Evolutionary conservation across 2,797 vertebrate genomes (phyloP).

Genomic region (Coluber constrictor): DNA sequence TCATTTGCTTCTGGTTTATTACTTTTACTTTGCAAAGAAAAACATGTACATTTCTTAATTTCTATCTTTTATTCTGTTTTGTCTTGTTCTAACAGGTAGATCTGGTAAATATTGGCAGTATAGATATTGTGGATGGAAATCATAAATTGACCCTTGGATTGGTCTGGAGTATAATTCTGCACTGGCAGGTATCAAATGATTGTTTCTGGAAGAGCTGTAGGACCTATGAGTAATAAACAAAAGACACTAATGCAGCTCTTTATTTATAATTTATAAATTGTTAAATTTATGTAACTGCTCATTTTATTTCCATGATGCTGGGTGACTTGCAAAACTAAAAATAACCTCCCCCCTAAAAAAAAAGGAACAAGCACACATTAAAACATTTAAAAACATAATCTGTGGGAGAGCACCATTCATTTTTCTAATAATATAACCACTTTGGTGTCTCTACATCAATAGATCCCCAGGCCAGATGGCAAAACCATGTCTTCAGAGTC

Average conservation of each 20-base stretch:
- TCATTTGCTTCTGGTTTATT: constrained; percentile 27
- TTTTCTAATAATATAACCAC: neutral
- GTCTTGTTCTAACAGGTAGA: constrained; percentile 81
- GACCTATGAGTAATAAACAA: neutral
- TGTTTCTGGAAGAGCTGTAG: neutral
- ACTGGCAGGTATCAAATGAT: constrained; percentile 89
- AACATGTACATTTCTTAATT: neutral
- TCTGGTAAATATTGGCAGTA: constrained; percentile 94
- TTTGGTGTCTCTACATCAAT: neutral
- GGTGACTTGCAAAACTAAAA: neutral
- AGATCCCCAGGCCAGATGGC: neutral
- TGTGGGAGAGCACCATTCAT: neutral
- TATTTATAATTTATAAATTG: neutral
- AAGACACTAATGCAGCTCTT: neutral
- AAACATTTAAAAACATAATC: neutral
- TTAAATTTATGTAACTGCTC: neutral
- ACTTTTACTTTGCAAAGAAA: constrained; percentile 26
- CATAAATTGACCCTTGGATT: constrained; percentile 97
- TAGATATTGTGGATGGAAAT: constrained; percentile 98
- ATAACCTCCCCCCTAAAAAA: neutral
- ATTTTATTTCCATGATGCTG: neutral
- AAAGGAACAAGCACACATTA: neutral
- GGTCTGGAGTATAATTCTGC: constrained; percentile 99
- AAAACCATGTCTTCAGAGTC: neutral
- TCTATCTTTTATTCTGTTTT: neutral